Evolutionary conservation across 2,888 invertebrate species (phyloP), one percentile per base, ranked within the genome.

Genomic region (Apotomis betuletana): DNA sequence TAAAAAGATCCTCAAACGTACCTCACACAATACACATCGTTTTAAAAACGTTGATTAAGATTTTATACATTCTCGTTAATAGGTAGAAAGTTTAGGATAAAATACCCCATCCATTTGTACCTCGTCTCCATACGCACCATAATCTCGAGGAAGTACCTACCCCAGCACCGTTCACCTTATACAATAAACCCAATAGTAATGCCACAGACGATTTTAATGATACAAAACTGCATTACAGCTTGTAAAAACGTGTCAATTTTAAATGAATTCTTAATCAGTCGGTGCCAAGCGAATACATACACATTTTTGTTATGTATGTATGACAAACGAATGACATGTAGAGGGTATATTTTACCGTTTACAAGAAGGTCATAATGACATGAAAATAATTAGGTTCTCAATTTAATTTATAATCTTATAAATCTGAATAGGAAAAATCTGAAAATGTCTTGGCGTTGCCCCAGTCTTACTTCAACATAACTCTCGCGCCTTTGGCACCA

Each of bases 401-500:
- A 41, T 41, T 41, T 6, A 41, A 41, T 54, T 44, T 54, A 41
- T 15, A 41, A 41, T 27, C 13, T 54, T 63, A 13, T 15, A 52
- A 36, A 15, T 13, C 10, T 15, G 6, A 13, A 41, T 46, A 46
- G n/a, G 55, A 44, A 65, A 65, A 6, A 55, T 8, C 27, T 3
- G 4, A 65, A 46, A 3, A 2, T n/a, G 27, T 57, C 55, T 55
- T 55, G 55, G 55, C 55, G 57, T 65, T 57, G 46, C 55, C 41
- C 46, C 55, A 36, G n/a, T 55, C 3, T 12, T 27, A 27, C 27
- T 27, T 27, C 27, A 27, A 27, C 27, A 27, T 27, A 27, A 27
- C 55, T 57, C 44, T 9, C 15, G 36, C 57, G 44, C 15, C 46
- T 46, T 65, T 65, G 65, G 65, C 65, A 65, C 65, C 8, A 65